Evolutionary conservation across 2,113 vertebrate genomes (phyloP).

Genomic region (Argyrosomus japonicus): DNA sequence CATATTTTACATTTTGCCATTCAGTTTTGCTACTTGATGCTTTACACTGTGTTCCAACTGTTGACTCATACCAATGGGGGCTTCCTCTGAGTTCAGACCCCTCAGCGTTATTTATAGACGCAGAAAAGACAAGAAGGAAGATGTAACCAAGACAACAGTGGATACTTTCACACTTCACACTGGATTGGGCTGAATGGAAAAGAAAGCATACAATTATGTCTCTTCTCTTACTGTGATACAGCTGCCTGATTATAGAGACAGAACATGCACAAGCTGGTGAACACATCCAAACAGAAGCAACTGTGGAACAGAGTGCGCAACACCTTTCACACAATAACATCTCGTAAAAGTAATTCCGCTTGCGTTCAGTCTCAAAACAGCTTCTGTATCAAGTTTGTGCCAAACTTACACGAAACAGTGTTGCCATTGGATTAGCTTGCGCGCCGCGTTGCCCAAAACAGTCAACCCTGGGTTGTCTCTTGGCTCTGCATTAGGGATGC

Average conservation of each 20-base stretch:
- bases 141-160: slow-evolving; percentile 80
- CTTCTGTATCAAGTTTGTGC: slow-evolving; percentile 19
- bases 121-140: slow-evolving; percentile 75
- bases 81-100: slow-evolving; percentile 77
- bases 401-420: slow-evolving; percentile 1
- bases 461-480: slow-evolving; percentile 14
- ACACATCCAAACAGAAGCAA: slow-evolving; percentile 48
- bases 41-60: slow-evolving; percentile 69
- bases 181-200: slow-evolving; percentile 67
- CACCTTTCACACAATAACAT: slow-evolving; percentile 44
- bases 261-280: slow-evolving; percentile 54
- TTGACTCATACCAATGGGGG: slow-evolving; percentile 78
- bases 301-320: slow-evolving; percentile 39
- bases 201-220: slow-evolving; percentile 77
- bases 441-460: neutral
- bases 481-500: slow-evolving; percentile 37
- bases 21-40: slow-evolving; percentile 60
- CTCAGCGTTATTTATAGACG: slow-evolving; percentile 79
- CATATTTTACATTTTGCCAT: slow-evolving; percentile 40
- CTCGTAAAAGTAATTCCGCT: slow-evolving; percentile 15
- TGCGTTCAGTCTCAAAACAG: neutral
- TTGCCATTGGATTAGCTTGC: neutral
- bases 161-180: slow-evolving; percentile 75
- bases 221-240: slow-evolving; percentile 66
- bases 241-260: slow-evolving; percentile 76